Conservation (phyloP, 2,113 vertebrate genomes). For the Ammodytes dubius region DNA sequence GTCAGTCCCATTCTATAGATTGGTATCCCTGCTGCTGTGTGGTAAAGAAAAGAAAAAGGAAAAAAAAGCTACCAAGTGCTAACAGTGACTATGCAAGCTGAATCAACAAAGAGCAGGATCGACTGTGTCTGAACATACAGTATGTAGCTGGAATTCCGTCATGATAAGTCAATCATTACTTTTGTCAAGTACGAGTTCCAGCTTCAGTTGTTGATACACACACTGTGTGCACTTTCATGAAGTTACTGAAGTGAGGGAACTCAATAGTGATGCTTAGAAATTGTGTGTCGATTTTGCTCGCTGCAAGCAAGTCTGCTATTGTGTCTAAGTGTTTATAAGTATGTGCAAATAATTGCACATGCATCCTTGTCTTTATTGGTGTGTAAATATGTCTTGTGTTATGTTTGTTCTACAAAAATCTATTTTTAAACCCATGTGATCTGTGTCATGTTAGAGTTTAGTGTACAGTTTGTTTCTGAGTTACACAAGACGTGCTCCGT, state of each 20-base stretch:
- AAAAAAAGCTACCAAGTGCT: background rate
- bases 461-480: background rate
- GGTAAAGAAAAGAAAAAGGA: background rate
- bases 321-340: background rate
- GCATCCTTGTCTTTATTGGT: background rate
- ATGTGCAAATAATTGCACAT: background rate
- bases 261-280: background rate
- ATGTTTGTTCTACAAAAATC: background rate
- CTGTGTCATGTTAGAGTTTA: background rate
- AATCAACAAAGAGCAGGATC: background rate
- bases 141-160: background rate
- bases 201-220: background rate
- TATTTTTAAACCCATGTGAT: background rate
- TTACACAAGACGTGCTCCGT: slow-evolving; percentile 9
- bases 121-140: background rate
- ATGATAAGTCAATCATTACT: background rate
- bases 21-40: background rate
- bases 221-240: background rate
- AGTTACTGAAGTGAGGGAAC: background rate
- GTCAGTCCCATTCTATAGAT: background rate
- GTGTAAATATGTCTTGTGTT: too few relatives aligned
- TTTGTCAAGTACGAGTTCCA: background rate
- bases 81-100: background rate
- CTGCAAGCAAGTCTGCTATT: background rate
- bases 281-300: background rate